Evolutionary conservation across 2,888 invertebrate species (phyloP).

Genomic region (Rhamnusium bicolor): DNA sequence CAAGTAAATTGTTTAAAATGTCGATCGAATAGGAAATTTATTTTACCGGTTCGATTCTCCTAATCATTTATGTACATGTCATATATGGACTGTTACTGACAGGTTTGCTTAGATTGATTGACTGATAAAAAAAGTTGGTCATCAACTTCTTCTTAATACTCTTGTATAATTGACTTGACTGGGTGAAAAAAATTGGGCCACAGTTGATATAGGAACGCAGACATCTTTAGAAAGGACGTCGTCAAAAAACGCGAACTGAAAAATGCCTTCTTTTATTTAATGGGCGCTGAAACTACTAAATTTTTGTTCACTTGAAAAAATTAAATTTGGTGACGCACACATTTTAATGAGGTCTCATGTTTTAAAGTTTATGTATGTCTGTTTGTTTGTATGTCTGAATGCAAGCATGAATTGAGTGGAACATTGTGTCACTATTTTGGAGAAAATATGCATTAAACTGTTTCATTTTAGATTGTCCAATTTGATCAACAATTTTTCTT

Average conservation of each 20-base stretch:
- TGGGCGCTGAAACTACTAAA: too few relatives aligned
- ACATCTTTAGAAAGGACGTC: background rate
- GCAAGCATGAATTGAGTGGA: too few relatives aligned
- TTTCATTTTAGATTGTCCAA: too few relatives aligned
- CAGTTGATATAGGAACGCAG: background rate
- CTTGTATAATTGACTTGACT: constrained; percentile 5
- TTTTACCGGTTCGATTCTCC: constrained; percentile 35
- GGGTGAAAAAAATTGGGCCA: constrained; percentile 5
- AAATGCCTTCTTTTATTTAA: too few relatives aligned
- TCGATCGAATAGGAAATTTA: constrained; percentile 29
- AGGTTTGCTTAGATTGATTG: constrained; percentile 15
- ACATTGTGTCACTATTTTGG: too few relatives aligned
- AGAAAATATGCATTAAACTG: too few relatives aligned
- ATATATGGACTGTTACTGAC: constrained; percentile 7
- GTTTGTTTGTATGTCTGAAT: too few relatives aligned
- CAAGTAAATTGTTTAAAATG: constrained; percentile 26
- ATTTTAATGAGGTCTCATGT: too few relatives aligned
- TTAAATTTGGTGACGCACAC: too few relatives aligned
- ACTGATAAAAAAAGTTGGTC: constrained; percentile 17
- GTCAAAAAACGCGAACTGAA: background rate
- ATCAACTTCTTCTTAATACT: background rate
- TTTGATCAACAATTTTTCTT: too few relatives aligned
- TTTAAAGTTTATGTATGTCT: too few relatives aligned
- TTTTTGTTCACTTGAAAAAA: too few relatives aligned
- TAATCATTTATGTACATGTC: constrained; percentile 22